phyloP scores from a whole-genome alignment of 2,888 invertebrate species.

The Sinotaia quadrata region DNA sequence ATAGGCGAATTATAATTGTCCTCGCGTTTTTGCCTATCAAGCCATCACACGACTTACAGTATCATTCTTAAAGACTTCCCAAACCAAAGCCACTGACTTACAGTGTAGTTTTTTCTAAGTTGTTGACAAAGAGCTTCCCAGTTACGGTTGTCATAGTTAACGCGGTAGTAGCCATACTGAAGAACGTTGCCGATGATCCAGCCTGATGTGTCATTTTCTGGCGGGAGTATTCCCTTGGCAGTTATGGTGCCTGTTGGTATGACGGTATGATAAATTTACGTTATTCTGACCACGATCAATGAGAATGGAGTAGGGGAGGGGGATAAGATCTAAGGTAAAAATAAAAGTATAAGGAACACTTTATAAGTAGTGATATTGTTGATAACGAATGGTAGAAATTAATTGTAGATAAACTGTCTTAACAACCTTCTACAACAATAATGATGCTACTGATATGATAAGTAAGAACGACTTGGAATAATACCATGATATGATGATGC shows the following conservation, averaged over 20 bases:
- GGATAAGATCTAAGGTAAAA: background rate
- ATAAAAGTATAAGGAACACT: background rate
- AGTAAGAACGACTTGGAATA: too few species aligned
- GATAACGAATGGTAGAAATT: background rate
- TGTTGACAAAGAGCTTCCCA: conserved; percentile 66
- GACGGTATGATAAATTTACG: too few species aligned
- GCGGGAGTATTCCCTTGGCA: background rate
- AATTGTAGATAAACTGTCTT: too few species aligned
- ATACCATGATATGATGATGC: too few species aligned
- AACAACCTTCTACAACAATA: too few species aligned
- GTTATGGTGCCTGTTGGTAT: background rate
- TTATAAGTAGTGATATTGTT: background rate
- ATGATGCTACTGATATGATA: too few species aligned
- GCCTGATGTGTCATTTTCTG: conserved; percentile 1
- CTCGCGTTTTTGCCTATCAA: too few species aligned
- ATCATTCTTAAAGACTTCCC: too few species aligned
- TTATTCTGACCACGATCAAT: background rate
- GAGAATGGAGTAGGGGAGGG: background rate
- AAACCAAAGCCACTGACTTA: conserved; percentile 30
- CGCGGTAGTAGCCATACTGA: conserved; percentile 71
- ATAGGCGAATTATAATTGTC: too few species aligned
- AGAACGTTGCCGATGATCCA: conserved; percentile 61
- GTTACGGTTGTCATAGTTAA: conserved; percentile 68
- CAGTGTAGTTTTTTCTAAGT: conserved; percentile 75
- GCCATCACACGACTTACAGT: too few species aligned